Evolutionary conservation across 1,140 invertebrate species (phyloP).

Genomic region (Bombus sylvicola): DNA sequence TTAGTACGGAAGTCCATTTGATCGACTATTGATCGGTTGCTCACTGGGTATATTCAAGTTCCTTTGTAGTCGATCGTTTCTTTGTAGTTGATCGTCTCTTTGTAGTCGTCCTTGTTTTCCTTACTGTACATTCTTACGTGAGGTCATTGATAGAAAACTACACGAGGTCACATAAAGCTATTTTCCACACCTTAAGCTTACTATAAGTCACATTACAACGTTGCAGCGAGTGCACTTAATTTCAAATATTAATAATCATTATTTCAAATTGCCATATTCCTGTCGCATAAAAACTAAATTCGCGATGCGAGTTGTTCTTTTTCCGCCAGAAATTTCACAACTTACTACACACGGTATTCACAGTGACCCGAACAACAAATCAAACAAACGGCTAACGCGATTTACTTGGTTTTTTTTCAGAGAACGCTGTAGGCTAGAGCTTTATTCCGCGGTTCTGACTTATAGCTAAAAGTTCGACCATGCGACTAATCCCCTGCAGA

Average conservation of each 20-base stretch:
- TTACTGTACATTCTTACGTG: background rate
- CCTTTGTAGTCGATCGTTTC: background rate
- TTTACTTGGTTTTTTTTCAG: slow-evolving; percentile 11
- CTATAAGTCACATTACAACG: background rate
- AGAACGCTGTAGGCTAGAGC: slow-evolving; percentile 33
- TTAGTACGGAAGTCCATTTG: slow-evolving; percentile 74
- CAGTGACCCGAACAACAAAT: slow-evolving; percentile 3
- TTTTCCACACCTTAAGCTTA: background rate
- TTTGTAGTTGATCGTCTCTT: background rate
- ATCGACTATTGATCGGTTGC: slow-evolving; percentile 75
- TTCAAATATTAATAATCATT: background rate
- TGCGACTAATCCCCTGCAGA: background rate
- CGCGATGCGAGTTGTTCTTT: background rate
- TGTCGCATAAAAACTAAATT: background rate
- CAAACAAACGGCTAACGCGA: background rate
- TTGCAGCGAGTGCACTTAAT: background rate
- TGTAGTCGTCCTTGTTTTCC: background rate
- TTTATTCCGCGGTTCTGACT: slow-evolving; percentile 47
- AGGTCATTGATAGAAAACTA: background rate
- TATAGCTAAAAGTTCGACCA: slow-evolving; percentile 14
- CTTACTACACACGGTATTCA: background rate
- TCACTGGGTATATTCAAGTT: background rate
- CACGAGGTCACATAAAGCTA: background rate
- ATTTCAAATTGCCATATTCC: background rate
- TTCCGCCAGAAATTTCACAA: background rate